phyloP scores from a whole-genome alignment of 2,113 vertebrate genomes.

The Anolis sagrei region DNA sequence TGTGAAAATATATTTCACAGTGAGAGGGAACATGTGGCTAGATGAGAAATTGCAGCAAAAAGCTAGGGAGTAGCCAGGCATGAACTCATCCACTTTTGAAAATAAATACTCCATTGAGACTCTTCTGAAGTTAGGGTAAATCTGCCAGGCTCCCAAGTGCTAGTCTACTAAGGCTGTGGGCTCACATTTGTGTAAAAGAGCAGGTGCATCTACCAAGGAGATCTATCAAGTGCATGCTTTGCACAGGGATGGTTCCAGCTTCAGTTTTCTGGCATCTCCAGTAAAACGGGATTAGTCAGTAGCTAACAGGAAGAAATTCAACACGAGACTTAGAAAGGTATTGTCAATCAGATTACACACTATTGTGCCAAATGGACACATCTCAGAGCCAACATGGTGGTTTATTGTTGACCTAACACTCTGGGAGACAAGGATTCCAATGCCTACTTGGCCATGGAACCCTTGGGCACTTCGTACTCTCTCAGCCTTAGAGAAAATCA shows the following conservation, averaged over 20 bases:
- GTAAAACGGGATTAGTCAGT: not conserved
- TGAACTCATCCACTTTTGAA: slow-evolving; percentile 9
- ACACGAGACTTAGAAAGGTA: not conserved
- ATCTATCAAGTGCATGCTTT: not conserved
- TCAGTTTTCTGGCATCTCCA: not conserved
- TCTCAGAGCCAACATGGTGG: too few relatives aligned
- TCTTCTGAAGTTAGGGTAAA: not conserved
- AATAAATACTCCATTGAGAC: not conserved
- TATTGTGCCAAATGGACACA: not conserved
- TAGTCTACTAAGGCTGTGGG: not conserved
- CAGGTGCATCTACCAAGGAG: not conserved
- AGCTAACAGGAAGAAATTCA: not conserved
- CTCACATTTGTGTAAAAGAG: not conserved
- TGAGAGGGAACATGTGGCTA: not conserved
- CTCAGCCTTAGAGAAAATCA: too few relatives aligned
- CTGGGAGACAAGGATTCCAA: not conserved
- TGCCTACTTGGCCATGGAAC: too few relatives aligned
- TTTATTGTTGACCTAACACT: not conserved
- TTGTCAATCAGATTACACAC: not conserved
- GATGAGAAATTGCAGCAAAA: not conserved
- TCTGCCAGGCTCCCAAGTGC: not conserved
- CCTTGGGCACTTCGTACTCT: too few relatives aligned
- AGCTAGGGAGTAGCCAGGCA: not conserved
- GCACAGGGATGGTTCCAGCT: not conserved
- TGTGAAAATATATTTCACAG: not conserved